Evolutionary conservation across 1,140 invertebrate genomes (phyloP).

Genomic region (Monochamus saltuarius): DNA sequence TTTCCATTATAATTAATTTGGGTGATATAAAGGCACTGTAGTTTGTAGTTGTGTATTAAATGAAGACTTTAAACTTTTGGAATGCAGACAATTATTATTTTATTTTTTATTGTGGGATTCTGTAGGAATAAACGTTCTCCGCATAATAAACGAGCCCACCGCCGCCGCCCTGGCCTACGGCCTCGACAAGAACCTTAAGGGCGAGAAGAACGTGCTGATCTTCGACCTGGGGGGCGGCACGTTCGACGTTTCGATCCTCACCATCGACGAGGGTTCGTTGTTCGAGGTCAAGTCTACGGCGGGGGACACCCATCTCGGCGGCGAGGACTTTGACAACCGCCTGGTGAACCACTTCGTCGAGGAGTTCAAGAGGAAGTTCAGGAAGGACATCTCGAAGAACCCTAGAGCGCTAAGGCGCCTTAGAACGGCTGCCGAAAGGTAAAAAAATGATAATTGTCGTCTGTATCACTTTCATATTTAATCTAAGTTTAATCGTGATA

Average conservation of each 20-base stretch:
- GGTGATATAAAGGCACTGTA: too few species aligned
- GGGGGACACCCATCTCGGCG: constrained; percentile 60
- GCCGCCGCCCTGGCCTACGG: constrained; percentile 79
- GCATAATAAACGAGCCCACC: constrained; percentile 79
- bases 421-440: constrained; percentile 73
- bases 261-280: constrained; percentile 68
- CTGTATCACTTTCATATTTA: neutral
- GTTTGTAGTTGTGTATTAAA: too few species aligned
- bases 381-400: constrained; percentile 55
- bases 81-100: too few species aligned
- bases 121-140: constrained; percentile 64
- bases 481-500: neutral
- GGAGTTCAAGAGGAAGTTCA: constrained; percentile 57
- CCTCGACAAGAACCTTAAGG: constrained; percentile 74
- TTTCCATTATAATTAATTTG: too few species aligned
- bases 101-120: too few species aligned
- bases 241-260: constrained; percentile 77
- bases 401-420: constrained; percentile 63
- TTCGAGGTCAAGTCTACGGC: constrained; percentile 71
- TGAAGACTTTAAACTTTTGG: too few species aligned
- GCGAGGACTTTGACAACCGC: constrained; percentile 64
- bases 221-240: constrained; percentile 68
- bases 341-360: constrained; percentile 67
- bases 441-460: neutral
- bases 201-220: constrained; percentile 66